phyloP scores from a whole-genome alignment of 2,113 vertebrate genomes.

The Callaeas wilsoni region DNA sequence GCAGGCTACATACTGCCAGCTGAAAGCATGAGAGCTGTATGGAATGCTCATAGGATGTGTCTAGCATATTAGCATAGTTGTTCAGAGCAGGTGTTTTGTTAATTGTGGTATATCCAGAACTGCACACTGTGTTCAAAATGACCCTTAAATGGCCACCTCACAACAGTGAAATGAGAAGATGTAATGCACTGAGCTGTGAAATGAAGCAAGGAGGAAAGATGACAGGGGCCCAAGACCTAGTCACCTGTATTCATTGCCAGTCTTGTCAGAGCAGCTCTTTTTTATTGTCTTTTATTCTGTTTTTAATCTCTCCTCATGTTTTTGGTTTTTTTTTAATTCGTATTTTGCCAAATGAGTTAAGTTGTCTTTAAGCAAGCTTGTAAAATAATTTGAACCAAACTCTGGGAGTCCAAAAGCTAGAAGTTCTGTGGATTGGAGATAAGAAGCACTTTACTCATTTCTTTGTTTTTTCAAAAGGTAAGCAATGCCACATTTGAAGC shows the following conservation, averaged over 20 bases:
- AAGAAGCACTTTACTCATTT: not conserved
- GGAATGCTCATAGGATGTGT: not conserved
- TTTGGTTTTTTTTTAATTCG: not conserved
- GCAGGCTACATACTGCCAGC: not conserved
- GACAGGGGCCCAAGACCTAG: not conserved
- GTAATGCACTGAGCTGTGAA: conserved; percentile 8
- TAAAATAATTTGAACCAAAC: not conserved
- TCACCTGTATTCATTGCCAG: not conserved
- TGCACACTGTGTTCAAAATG: not conserved
- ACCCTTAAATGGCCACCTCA: conserved; percentile 13
- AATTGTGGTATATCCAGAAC: conserved; percentile 7
- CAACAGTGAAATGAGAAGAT: not conserved
- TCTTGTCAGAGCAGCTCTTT: not conserved
- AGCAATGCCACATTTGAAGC: not conserved
- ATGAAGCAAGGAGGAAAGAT: not conserved
- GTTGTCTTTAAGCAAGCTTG: not conserved
- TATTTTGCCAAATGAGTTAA: not conserved
- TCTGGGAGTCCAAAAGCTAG: not conserved
- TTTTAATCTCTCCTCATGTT: not conserved
- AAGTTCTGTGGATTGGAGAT: not conserved
- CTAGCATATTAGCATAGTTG: conserved; percentile 2
- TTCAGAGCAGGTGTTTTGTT: conserved; percentile 52
- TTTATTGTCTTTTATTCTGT: not conserved
- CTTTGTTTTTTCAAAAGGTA: not conserved
- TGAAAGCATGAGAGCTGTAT: not conserved